Conservation (phyloP, 2,888 invertebrate species). For the Gerris lacustris region DNA sequence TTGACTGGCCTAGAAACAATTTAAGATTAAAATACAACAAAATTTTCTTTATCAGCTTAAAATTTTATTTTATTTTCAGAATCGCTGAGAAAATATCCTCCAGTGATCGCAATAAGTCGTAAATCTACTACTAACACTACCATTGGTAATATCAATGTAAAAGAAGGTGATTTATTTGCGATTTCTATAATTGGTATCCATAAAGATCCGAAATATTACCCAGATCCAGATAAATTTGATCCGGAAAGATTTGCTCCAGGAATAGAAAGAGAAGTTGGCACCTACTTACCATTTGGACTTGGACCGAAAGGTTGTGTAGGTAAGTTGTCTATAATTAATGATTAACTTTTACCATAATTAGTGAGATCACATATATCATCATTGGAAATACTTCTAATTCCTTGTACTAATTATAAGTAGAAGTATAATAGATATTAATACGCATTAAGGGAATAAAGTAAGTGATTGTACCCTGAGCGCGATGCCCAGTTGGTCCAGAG, state of each 20-base stretch:
- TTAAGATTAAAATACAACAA: too few species aligned
- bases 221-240: conserved; percentile 13
- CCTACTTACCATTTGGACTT: conserved; percentile 6
- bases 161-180: conserved; percentile 1
- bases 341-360: too few species aligned
- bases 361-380: too few species aligned
- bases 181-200: conserved; percentile 10
- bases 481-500: too few species aligned
- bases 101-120: neutral
- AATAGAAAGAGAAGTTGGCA: neutral
- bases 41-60: too few species aligned
- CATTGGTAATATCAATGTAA: neutral
- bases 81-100: neutral
- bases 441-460: too few species aligned
- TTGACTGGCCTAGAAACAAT: too few species aligned
- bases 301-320: conserved; percentile 7
- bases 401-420: too few species aligned
- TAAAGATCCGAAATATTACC: conserved; percentile 10
- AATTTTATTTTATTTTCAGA: neutral
- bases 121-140: neutral
- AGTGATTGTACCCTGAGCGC: too few species aligned
- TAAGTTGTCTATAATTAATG: neutral
- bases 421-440: too few species aligned
- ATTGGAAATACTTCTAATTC: too few species aligned
- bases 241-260: conserved; percentile 4